phyloP scores from a whole-genome alignment of 2,888 invertebrate genomes.

The Rhagonycha fulva region DNA sequence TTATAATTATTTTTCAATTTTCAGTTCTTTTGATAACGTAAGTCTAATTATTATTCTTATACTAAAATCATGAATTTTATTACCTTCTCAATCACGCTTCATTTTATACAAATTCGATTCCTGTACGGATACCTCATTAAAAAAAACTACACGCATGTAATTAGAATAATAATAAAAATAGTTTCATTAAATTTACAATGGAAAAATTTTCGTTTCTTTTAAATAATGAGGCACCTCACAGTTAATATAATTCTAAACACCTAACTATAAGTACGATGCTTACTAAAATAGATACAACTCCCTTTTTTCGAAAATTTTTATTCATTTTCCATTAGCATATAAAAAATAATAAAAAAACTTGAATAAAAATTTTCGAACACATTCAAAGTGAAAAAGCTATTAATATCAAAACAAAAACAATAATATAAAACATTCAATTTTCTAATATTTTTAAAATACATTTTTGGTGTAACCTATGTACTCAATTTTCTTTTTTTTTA shows the following conservation, averaged over 20 bases:
- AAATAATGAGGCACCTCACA: constrained; percentile 11
- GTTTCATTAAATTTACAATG: constrained; percentile 22
- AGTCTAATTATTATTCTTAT: background rate
- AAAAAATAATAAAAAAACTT: constrained; percentile 6
- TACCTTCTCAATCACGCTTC: constrained; percentile 20
- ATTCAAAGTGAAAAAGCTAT: constrained; percentile 17
- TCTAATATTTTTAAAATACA: constrained; percentile 6
- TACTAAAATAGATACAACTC: constrained; percentile 7
- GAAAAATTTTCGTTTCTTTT: constrained; percentile 10
- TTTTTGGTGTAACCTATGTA: constrained; percentile 15
- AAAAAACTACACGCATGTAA: constrained; percentile 29
- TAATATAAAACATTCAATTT: constrained; percentile 24
- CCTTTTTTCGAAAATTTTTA: constrained; percentile 12
- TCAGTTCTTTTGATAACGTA: background rate
- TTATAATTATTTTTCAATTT: background rate
- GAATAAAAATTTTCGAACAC: constrained; percentile 17
- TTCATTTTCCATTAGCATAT: constrained; percentile 7
- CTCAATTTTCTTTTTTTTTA: background rate
- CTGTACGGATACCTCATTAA: constrained; percentile 48
- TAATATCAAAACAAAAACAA: constrained; percentile 22
- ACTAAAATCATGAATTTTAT: constrained; percentile 16
- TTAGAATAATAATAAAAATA: constrained; percentile 29
- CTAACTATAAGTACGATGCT: constrained; percentile 17
- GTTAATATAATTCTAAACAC: constrained; percentile 9
- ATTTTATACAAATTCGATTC: constrained; percentile 47